Evolutionary conservation across 2,888 invertebrate genomes (phyloP), one percentile per base, ranked within the genome.

Genomic region (Lasius fuliginosus): DNA sequence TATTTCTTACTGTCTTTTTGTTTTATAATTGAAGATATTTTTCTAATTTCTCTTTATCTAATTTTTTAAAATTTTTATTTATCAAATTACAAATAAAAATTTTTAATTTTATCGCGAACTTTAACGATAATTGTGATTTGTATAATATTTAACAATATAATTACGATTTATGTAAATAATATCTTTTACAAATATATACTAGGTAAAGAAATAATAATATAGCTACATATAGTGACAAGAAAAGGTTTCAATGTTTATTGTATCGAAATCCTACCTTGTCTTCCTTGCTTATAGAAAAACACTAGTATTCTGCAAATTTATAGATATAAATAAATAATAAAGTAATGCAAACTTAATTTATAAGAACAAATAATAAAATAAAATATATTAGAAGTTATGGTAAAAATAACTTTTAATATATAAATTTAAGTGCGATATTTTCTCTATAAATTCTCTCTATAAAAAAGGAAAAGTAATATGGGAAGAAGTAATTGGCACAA

Each of bases 1-100:
- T 79, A 79, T 12, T 27, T 71, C 46, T 79, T 60, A 23, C 12
- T 53, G n/a, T 65, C 6, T 36, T 18, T 46, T 68, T 40, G 9
- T 60, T 42, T 69, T 27, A 42, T 79, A 58, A 68, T 58, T 58
- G 11, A 60, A 15, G 15, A 79, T 42, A 18, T 68, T 56, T 49
- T 18, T 42, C 1, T 18, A 53, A 23, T 46, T 71, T 36, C 8
- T 64, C 3, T 68, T 77, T 49, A 49, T 58, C 1, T 27, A 53
- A 23, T 46, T 71, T 60, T 18, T 46, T 46, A 18, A 6, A 49
- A n/a, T n/a, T 49, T 49, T 8, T 58, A 23, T 56, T 56, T 58
- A 60, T 56, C 46, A 42, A 27, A 46, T 33, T 15, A 4, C 23
- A 23, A 58, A 67, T 18, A 0, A 40, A 58, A 58, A 79, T 69